These are phyloP conservation scores for Ardeotis arabs DNA, from an alignment of 2,113 vertebrate genomes.

Conservation along the genomic window DNA sequence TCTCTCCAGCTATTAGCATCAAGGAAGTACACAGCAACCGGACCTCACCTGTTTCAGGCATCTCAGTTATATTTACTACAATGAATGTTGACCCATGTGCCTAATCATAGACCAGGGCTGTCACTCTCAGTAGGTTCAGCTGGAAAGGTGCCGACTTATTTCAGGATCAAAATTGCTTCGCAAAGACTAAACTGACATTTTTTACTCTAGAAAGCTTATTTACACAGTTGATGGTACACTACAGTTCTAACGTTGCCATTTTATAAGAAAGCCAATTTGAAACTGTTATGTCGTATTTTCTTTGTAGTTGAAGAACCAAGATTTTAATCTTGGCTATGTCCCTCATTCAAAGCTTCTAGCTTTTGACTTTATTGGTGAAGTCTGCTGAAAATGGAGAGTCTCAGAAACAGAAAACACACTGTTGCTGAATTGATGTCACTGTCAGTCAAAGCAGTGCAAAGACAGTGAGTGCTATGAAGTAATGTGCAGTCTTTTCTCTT, in stretches of 20 bases:
- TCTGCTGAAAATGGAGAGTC: background rate
- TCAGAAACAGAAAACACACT: background rate
- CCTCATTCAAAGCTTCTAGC: background rate
- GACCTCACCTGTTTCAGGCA: background rate
- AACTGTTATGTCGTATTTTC: background rate
- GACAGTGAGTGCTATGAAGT: background rate
- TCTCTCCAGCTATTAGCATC: rapidly evolving
- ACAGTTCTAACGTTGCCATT: background rate
- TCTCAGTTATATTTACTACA: background rate
- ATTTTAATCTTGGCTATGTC: background rate
- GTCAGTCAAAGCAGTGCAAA: background rate
- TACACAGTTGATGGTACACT: background rate
- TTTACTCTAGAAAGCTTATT: background rate
- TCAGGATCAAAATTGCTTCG: background rate
- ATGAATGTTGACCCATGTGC: background rate
- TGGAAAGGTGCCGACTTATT: background rate
- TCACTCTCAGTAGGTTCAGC: background rate
- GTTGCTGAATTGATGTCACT: background rate
- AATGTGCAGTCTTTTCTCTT: background rate
- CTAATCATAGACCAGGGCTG: background rate
- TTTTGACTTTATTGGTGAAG: background rate
- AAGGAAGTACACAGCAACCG: background rate
- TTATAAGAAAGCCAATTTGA: background rate
- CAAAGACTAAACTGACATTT: background rate
- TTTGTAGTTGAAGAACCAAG: background rate